These are phyloP conservation scores for Sericinus montela DNA, from an alignment of 2,888 invertebrate genomes.

Conservation along the genomic window DNA sequence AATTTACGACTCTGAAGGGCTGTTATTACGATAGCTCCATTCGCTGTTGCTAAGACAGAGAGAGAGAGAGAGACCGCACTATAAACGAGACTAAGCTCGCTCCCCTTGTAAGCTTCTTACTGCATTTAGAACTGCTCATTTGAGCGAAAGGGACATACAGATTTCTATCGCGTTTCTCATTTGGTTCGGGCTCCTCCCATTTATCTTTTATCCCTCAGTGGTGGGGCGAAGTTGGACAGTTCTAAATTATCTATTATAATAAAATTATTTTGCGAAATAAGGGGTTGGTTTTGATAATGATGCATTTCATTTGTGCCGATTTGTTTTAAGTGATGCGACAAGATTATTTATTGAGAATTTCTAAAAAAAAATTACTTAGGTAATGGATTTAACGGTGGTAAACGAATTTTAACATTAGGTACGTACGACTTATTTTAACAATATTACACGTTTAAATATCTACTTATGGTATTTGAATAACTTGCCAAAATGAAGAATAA, in stretches of 20 bases:
- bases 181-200: conserved; percentile 64
- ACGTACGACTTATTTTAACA: no score
- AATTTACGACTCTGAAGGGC: conserved; percentile 67
- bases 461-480: no score
- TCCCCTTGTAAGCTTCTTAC: conserved; percentile 74
- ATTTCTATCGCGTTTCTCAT: conserved; percentile 50
- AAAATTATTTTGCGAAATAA: conserved; percentile 77
- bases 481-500: no score
- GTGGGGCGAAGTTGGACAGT: conserved; percentile 74
- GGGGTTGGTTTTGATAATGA: conserved; percentile 77
- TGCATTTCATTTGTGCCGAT: conserved; percentile 71
- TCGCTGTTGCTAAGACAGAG: conserved; percentile 39
- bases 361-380: background rate
- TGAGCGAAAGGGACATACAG: conserved; percentile 63
- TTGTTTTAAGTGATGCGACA: conserved; percentile 39
- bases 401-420: no score
- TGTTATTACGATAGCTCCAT: conserved; percentile 52
- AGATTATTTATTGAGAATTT: conserved; percentile 26
- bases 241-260: conserved; percentile 79
- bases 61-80: conserved; percentile 57
- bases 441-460: no score
- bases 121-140: conserved; percentile 70
- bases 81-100: conserved; percentile 56
- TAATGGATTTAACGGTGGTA: no score
- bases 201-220: conserved; percentile 62